Percentiles rank a stretch among this genome's conserved stretches.
Conservation (phyloP, 1,140 invertebrate genomes). For the Onthophagus taurus region DNA sequence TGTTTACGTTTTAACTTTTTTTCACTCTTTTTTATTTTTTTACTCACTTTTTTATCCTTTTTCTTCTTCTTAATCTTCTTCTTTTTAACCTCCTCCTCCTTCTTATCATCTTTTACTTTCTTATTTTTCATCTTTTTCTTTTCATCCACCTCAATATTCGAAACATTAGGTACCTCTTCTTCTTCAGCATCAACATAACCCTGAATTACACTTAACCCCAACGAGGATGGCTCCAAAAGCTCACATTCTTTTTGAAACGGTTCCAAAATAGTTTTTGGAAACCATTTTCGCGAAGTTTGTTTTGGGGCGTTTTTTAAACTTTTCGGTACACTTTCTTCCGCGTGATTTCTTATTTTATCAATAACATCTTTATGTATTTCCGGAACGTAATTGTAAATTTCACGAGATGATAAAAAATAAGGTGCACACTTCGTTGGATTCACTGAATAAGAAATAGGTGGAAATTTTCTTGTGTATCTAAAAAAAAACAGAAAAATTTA, state of each 20-base stretch:
- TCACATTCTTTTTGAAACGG: conserved; percentile 21
- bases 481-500: too few relatives aligned
- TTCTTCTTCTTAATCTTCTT: conserved; percentile 21
- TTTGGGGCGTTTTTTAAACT: neutral
- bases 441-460: too few relatives aligned
- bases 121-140: conserved; percentile 8
- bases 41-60: conserved; percentile 14
- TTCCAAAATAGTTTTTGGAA: conserved; percentile 23
- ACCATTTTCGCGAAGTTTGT: conserved; percentile 21
- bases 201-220: conserved; percentile 31
- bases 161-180: conserved; percentile 6
- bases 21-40: neutral
- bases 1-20: neutral
- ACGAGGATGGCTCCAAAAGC: conserved; percentile 27
- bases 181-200: conserved; percentile 30
- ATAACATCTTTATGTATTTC: too few relatives aligned
- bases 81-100: conserved; percentile 10
- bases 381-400: too few relatives aligned
- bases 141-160: conserved; percentile 15
- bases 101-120: conserved; percentile 7
- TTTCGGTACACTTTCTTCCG: too few relatives aligned
- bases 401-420: too few relatives aligned
- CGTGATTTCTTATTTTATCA: too few relatives aligned
- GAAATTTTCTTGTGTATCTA: too few relatives aligned
- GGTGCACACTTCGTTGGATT: too few relatives aligned